Conservation (phyloP, 2,888 invertebrate species). For the Athrips mouffetella region DNA sequence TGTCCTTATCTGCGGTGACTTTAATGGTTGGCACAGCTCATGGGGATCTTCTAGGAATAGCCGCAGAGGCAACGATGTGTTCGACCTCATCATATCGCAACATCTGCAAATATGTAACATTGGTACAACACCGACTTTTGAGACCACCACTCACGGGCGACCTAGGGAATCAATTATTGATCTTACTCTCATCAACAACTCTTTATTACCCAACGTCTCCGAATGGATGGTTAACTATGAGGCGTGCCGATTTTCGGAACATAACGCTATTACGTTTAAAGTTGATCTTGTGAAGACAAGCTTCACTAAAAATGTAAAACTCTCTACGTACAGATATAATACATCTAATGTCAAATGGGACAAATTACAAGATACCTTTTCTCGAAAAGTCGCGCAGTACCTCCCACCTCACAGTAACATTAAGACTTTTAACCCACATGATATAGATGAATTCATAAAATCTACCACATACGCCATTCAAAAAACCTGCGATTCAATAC, state of each 20-base stretch:
- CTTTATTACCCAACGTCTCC: neutral
- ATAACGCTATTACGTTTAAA: neutral
- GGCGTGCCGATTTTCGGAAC: neutral
- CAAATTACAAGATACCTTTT: neutral
- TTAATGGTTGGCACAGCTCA: conserved; percentile 27
- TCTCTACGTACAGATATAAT: conserved; percentile 16
- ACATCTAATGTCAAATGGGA: conserved; percentile 10
- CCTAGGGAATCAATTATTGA: conserved; percentile 17
- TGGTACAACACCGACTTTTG: conserved; percentile 18
- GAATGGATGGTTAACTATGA: neutral
- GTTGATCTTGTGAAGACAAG: neutral
- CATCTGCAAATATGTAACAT: conserved; percentile 20
- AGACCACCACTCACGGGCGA: conserved; percentile 13
- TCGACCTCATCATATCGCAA: conserved; percentile 6
- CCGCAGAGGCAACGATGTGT: conserved; percentile 11
- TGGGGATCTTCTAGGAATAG: conserved; percentile 26
- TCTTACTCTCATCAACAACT: conserved; percentile 5
- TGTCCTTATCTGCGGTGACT: conserved; percentile 25
- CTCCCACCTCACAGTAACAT: neutral
- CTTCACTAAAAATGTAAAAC: neutral
- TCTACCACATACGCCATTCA: neutral
- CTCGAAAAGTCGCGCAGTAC: neutral
- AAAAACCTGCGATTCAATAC: neutral
- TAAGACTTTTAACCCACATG: neutral
- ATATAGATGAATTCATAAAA: neutral